Evolutionary conservation across 2,888 invertebrate species (phyloP).

Genomic region (Ophion ventricosus): DNA sequence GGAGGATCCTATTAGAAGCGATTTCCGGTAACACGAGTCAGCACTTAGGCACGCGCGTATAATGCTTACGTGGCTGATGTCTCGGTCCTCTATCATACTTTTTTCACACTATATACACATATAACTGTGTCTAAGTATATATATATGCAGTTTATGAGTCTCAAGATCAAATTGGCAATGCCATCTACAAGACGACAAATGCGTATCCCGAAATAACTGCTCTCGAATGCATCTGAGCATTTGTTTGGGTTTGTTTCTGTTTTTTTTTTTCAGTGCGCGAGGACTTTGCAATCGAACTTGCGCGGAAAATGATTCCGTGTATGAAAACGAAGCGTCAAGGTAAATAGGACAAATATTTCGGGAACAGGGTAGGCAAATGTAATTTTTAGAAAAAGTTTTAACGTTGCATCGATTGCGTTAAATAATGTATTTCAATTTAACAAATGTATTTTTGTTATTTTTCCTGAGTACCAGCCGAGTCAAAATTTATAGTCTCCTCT

Average conservation of each 20-base stretch:
- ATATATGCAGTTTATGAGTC: neutral
- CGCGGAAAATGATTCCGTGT: too few relatives aligned
- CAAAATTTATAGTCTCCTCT: too few relatives aligned
- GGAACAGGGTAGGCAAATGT: too few relatives aligned
- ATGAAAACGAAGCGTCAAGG: too few relatives aligned
- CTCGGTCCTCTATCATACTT: conserved; percentile 38
- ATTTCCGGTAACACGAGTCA: conserved; percentile 82
- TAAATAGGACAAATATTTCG: too few relatives aligned
- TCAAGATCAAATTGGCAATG: conserved; percentile 16
- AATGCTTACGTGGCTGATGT: conserved; percentile 65
- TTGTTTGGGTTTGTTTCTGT: conserved; percentile 11
- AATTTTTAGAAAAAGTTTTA: too few relatives aligned
- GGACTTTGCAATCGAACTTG: too few relatives aligned
- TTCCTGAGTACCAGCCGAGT: too few relatives aligned
- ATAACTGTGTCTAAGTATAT: neutral
- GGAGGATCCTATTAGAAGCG: conserved; percentile 75
- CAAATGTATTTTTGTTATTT: too few relatives aligned
- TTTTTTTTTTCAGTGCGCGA: conserved; percentile 15
- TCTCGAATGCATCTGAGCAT: neutral
- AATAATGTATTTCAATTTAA: too few relatives aligned
- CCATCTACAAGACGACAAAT: neutral
- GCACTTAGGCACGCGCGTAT: conserved; percentile 76
- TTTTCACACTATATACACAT: conserved; percentile 22
- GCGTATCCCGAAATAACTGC: conserved; percentile 8
- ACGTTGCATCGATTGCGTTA: too few relatives aligned